Evolutionary conservation across 2,888 invertebrate species (phyloP).

Genomic region (Metalampra italica): DNA sequence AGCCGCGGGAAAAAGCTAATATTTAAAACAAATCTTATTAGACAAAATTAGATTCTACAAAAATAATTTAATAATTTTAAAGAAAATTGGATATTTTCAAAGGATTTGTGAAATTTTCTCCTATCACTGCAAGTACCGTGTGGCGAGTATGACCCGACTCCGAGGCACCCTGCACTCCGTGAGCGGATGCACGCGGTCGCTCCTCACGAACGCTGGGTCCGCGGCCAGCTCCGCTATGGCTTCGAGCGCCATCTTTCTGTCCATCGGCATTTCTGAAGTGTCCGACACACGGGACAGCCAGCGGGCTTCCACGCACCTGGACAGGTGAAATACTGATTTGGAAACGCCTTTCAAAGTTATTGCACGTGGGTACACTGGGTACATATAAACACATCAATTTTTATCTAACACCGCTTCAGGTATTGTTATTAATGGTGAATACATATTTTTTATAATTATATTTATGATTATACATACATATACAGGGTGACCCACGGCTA

Average conservation of each 20-base stretch:
- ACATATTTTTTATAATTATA: too few species aligned
- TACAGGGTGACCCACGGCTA: too few species aligned
- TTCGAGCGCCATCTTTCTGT: slow-evolving; percentile 18
- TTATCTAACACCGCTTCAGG: too few species aligned
- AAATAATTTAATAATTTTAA: too few species aligned
- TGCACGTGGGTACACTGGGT: neutral
- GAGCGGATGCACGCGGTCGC: slow-evolving; percentile 56
- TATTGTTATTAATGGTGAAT: too few species aligned
- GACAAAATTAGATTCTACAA: too few species aligned
- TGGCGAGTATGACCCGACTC: slow-evolving; percentile 50
- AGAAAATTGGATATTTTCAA: too few species aligned
- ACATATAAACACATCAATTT: too few species aligned
- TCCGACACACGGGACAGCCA: slow-evolving; percentile 61
- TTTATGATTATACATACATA: too few species aligned
- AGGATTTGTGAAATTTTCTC: too few species aligned
- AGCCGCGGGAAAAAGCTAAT: too few species aligned
- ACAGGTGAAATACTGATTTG: neutral
- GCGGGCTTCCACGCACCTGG: slow-evolving; percentile 62
- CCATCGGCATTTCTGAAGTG: slow-evolving; percentile 38
- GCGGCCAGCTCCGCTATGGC: slow-evolving; percentile 36
- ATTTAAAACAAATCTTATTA: too few species aligned
- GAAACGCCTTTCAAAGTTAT: neutral
- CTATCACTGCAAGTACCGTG: slow-evolving; percentile 31
- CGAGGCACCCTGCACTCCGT: slow-evolving; percentile 53
- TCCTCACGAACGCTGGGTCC: slow-evolving; percentile 55